Evolutionary conservation across 2,113 vertebrate species (phyloP), one percentile per base, ranked within the genome.

Genomic region (Lutjanus erythropterus): DNA sequence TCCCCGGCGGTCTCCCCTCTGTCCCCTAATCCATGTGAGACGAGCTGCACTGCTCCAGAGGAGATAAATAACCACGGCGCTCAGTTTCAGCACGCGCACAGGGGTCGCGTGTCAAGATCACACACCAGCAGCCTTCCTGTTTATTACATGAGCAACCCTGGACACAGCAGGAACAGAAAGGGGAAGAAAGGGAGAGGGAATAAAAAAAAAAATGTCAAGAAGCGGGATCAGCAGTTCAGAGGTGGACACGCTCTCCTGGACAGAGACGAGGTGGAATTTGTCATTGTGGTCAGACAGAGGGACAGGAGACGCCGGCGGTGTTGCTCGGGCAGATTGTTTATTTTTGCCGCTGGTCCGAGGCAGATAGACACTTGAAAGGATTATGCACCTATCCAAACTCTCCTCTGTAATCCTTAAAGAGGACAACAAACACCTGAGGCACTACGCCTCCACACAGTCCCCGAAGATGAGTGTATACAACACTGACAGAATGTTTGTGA

Each of bases 361-460:
- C 78, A 23, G 64, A 79, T 33, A 70, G 62, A 39, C 59, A 80
- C 79, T 76, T 52, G 73, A 80, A 69, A 70, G 81, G 83, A 91
- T 90, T 91, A 85, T 23, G 59, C 66, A 79, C 68, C 76, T 71
- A 71, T 81, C 53, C 67, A 80, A 83, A 71, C 58, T 62, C 69
- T 42, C 50, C 37, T 64, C 59, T 87, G 74, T 89, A 86, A 87
- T 88, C 78, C 73, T 79, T 71, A 73, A 86, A 87, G 76, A 88
- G 80, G 77, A 89, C 83, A 75, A 75, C 81, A 81, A 87, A 90
- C 75, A 90, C 91, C 88, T 69, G 85, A 81, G 84, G 86, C 84
- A 1, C 60, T 11, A 39, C 61, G 56, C 86, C 82, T 84, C 59
- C 80, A 35, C 71, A 71, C 44, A 80, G 72, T 76, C 86, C 86